Percentiles rank a stretch among this genome's conserved stretches.
Conservation (phyloP, 1,140 invertebrate species). For the Drosophila repletoides region DNA sequence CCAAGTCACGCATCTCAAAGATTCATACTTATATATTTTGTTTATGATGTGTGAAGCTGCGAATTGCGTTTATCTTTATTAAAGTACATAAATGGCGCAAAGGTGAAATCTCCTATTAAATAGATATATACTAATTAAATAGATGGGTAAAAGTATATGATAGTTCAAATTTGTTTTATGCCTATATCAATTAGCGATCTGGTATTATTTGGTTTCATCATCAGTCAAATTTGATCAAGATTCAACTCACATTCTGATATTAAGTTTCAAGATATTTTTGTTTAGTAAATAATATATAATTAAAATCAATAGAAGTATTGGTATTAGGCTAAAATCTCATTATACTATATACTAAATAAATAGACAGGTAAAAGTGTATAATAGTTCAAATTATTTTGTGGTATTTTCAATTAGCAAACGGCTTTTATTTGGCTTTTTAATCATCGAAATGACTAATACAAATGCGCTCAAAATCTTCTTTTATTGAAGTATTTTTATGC, state of each 20-base stretch:
- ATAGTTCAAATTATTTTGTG: background rate
- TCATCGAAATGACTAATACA: no score
- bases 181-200: no score
- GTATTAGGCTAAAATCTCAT: conserved; percentile 48
- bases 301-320: conserved; percentile 13
- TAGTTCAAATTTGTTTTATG: background rate
- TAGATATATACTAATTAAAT: background rate
- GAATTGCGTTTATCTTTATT: conserved; percentile 13
- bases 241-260: no score
- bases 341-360: background rate
- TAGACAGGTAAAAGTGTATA: background rate
- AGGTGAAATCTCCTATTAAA: conserved; percentile 39
- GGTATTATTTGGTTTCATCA: background rate
- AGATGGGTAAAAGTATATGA: background rate
- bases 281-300: no score
- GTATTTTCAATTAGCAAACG: no score
- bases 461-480: no score
- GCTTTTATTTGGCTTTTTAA: background rate
- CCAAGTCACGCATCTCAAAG: conserved; percentile 55
- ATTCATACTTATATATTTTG: conserved; percentile 44
- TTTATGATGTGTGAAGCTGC: conserved; percentile 59
- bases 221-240: no score
- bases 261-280: no score
- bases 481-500: no score
- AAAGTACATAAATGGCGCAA: conserved; percentile 28